Evolutionary conservation across 2,113 vertebrate genomes (phyloP).

Genomic region (Phylloscopus trochiloides): DNA sequence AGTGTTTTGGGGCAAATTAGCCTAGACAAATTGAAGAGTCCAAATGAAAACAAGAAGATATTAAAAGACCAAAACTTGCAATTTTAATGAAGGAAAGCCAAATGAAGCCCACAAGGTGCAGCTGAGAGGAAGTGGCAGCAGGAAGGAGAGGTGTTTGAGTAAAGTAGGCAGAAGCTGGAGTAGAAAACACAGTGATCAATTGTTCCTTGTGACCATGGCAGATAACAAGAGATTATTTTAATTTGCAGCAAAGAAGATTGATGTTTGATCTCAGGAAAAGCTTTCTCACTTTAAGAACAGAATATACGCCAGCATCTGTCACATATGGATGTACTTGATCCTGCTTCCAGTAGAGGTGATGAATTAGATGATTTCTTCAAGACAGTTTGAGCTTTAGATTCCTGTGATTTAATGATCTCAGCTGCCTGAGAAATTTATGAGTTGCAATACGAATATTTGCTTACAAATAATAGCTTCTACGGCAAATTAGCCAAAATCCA

Average conservation of each 20-base stretch:
- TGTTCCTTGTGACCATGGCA: not conserved
- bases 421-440: not conserved
- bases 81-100: not conserved
- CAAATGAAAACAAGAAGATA: not conserved
- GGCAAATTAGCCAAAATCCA: not conserved
- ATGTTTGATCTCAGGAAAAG: not conserved
- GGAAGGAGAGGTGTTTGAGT: not conserved
- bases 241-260: slow-evolving; percentile 6
- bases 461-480: not conserved
- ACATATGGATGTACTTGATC: not conserved
- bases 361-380: slow-evolving; percentile 7
- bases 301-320: slow-evolving; percentile 2
- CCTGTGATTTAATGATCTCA: not conserved
- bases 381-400: not conserved
- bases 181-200: rapidly evolving
- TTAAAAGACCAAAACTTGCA: not conserved
- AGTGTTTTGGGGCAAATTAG: not conserved
- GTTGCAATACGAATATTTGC: not conserved
- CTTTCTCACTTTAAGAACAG: not conserved
- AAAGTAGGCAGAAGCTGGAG: not conserved
- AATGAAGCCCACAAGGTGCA: rapidly evolving
- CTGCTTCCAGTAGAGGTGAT: not conserved
- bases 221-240: not conserved
- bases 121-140: rapidly evolving
- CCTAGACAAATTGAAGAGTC: not conserved